These are phyloP conservation scores for Dasysyrphus albostriatus DNA, from an alignment of 2,888 invertebrate genomes.

Conservation along the genomic window DNA sequence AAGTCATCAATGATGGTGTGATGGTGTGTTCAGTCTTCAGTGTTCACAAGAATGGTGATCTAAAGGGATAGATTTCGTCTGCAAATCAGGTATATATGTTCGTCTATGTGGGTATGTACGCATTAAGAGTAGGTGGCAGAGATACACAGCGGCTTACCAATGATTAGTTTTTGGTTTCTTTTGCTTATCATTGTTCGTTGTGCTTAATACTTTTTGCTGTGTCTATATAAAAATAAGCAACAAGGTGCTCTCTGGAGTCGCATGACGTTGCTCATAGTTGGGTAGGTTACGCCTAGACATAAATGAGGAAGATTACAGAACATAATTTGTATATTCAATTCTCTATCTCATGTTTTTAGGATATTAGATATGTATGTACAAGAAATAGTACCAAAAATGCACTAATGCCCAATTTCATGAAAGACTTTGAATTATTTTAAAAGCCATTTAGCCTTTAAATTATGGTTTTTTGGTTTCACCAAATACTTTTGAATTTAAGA, in stretches of 20 bases:
- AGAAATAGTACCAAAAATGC: no score
- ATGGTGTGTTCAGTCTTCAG: background rate
- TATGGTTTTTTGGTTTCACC: no score
- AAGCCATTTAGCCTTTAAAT: no score
- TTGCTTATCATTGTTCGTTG: constrained; percentile 36
- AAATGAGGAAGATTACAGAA: no score
- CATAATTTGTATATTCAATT: no score
- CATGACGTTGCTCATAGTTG: background rate
- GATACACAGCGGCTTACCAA: constrained; percentile 34
- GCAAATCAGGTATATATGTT: constrained; percentile 14
- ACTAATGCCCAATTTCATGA: no score
- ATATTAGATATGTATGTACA: no score
- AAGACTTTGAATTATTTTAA: no score
- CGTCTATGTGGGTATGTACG: background rate
- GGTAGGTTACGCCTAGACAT: no score
- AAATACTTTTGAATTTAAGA: no score
- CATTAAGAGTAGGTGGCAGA: constrained; percentile 46
- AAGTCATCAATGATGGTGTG: constrained; percentile 29
- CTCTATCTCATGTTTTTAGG: no score
- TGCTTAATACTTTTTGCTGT: constrained; percentile 27
- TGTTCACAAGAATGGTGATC: constrained; percentile 1
- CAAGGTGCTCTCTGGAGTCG: background rate
- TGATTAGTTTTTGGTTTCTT: constrained; percentile 47
- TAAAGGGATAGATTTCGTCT: constrained; percentile 35
- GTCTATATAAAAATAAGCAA: constrained; percentile 48